Base-by-base conservation (phyloP, 2,113 vertebrate species). In the Rhegmatorhina hoffmannsi region DNA sequence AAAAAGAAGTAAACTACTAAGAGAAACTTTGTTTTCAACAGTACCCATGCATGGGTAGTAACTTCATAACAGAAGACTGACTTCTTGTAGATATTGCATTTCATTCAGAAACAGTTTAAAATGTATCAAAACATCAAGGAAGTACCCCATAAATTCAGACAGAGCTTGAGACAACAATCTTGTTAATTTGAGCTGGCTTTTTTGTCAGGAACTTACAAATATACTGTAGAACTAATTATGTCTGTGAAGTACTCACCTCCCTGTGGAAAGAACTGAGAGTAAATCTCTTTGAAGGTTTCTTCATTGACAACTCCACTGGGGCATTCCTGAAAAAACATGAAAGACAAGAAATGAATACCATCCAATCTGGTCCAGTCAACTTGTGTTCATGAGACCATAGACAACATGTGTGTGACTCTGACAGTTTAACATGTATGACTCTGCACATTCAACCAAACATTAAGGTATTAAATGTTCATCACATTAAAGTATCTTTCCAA, bases 221-320 rank as follows among this genome's bases (percentile, higher is more conserved):
- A 15, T 53, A 21, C 31, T 43, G 67, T 77, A 84, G 81, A 56
- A 81, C 49, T 73, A 80, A 66, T 70, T 95, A 84, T 29, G 0
- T 53, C 59, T 59, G 52, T 17, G 21, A 53, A 58, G 78, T 89
- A 98, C 99, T 96, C 92, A 99, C 99, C 99, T 98, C 99, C 99
- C 97, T 99, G 99, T 58, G 99, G 99, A 96, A 99, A 99, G 97
- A 99, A 99, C 97, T 99, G 99, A 13, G 99, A 97, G 96, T 99
- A 99, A 98, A 99, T 99, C 89, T 99, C 99, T 98, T 99, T 99
- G 97, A 99, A 99, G 56, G 99, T 99, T 40, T 99, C 99, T 97
- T 99, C 99, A 81, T 99, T 99, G 98, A 99, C 99, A 96, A 99
- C 98, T 92, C 99, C 99, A 79, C 99, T 99, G 96, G 99, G 99